These are phyloP conservation scores for Thumatha senex DNA, from an alignment of 2,888 invertebrate genomes.

Conservation along the genomic window DNA sequence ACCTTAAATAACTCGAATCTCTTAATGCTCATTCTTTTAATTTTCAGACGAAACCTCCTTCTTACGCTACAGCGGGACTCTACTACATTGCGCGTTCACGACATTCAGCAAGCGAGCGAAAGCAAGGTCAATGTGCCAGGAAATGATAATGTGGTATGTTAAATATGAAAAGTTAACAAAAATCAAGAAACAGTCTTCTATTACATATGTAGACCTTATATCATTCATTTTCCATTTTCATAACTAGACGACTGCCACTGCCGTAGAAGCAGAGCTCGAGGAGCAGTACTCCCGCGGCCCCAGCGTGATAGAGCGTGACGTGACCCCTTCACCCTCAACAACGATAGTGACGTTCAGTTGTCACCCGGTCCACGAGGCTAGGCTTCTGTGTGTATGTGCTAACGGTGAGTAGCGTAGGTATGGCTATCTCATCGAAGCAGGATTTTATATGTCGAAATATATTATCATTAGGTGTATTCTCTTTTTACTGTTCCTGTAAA, in stretches of 20 bases:
- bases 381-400: conserved; percentile 87
- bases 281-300: conserved; percentile 47
- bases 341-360: conserved; percentile 91
- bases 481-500: too few relatives aligned
- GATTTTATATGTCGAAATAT: too few relatives aligned
- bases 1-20: too few relatives aligned
- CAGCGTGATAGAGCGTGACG: conserved; percentile 60
- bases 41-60: conserved; percentile 86
- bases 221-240: too few relatives aligned
- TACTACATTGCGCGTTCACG: conserved; percentile 90
- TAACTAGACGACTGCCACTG: conserved; percentile 38
- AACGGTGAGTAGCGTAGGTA: conserved; percentile 27
- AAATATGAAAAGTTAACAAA: neutral
- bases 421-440: too few relatives aligned
- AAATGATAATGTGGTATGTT: conserved; percentile 24
- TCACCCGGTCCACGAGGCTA: conserved; percentile 92
- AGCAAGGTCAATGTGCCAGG: conserved; percentile 29
- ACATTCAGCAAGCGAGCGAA: conserved; percentile 85
- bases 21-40: conserved; percentile 49
- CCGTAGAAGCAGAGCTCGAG: conserved; percentile 54
- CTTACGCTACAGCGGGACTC: conserved; percentile 92
- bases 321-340: conserved; percentile 60
- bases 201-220: too few relatives aligned
- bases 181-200: too few relatives aligned
- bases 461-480: neutral